Evolutionary conservation across 2,113 vertebrate genomes (phyloP).

Genomic region (Odontesthes bonariensis): DNA sequence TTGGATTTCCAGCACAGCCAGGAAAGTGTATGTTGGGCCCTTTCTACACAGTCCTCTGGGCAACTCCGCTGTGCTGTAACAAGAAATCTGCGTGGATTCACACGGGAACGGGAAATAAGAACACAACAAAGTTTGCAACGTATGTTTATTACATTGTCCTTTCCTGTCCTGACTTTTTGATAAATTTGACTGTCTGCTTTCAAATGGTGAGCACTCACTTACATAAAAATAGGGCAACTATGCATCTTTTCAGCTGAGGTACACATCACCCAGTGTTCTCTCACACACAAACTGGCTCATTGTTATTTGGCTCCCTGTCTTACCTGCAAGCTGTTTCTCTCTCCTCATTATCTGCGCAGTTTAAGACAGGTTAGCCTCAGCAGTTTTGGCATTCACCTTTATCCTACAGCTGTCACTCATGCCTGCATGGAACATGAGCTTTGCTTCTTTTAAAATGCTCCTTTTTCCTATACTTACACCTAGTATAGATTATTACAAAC

Average conservation of each 20-base stretch:
- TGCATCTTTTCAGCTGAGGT: not conserved
- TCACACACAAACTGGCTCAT: not conserved
- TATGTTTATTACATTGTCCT: constrained; percentile 72
- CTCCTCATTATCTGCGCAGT: constrained; percentile 38
- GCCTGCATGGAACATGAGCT: constrained; percentile 8
- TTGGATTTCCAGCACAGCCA: constrained; percentile 90
- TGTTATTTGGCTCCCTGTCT: not conserved
- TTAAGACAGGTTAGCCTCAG: constrained; percentile 46
- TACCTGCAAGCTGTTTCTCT: constrained; percentile 27
- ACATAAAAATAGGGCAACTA: not conserved
- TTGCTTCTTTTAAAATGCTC: constrained; percentile 1
- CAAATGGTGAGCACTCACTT: constrained; percentile 1
- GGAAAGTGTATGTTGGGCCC: constrained; percentile 91
- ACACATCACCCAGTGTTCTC: not conserved
- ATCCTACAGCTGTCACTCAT: constrained; percentile 34
- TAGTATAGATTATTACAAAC: constrained; percentile 2
- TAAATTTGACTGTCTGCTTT: not conserved
- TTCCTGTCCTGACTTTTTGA: not conserved
- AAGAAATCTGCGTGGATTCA: constrained; percentile 82
- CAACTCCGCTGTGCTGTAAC: constrained; percentile 88
- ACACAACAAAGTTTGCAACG: constrained; percentile 88
- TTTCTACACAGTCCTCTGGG: constrained; percentile 86
- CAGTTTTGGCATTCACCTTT: constrained; percentile 33
- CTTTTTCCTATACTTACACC: not conserved
- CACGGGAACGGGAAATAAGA: constrained; percentile 86